Base-by-base conservation (phyloP, 2,113 vertebrate genomes). In the Scopus umbretta region DNA sequence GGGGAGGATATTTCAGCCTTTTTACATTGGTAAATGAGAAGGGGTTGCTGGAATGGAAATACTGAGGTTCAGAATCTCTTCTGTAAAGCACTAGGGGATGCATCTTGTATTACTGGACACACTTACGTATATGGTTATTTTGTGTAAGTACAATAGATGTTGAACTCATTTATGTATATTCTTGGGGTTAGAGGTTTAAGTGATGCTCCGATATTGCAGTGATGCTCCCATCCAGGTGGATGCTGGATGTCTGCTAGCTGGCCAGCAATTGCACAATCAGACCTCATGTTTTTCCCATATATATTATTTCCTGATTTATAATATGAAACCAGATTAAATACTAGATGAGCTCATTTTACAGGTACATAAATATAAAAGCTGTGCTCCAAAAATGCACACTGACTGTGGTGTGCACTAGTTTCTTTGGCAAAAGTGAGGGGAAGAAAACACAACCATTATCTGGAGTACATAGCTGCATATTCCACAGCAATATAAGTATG, bases 81-180 rank as follows among this genome's bases (percentile, higher is more conserved):
- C 19, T 76, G 25, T 73, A 82, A 95, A 67, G 30, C 16, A 79
- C 34, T 47, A 10, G 32, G 7, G 2, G 15, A 49, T 26, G 13
- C 8, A 25, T 38, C 25, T 82, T 17, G 0, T 61, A 16, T 82
- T 59, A 65, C 20, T 73, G 34, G 25, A 79, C 47, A 66, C 5
- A 13, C 3, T 3, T 45, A 42, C 1, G 0, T 16, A 19, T 16
- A 8, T 11, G 13, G 6, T 7, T 59, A 29, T 17, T 50, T 78
- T 79, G 73, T 81, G 29, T 23, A 63, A 67, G 20, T 42, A 42
- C 2, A 58, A 30, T 13, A 79, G n/a, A 75, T 0, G 0, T 36
- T 75, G 49, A 87, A 71, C 14, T 72, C 4, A 71, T 79, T 87
- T 74, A 15, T 45, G 4, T 45, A 12, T 52, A 36, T 32, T 84